These are phyloP conservation scores for Dendrocincla fuliginosa DNA, from an alignment of 2,797 vertebrate species.

Conservation along the genomic window DNA sequence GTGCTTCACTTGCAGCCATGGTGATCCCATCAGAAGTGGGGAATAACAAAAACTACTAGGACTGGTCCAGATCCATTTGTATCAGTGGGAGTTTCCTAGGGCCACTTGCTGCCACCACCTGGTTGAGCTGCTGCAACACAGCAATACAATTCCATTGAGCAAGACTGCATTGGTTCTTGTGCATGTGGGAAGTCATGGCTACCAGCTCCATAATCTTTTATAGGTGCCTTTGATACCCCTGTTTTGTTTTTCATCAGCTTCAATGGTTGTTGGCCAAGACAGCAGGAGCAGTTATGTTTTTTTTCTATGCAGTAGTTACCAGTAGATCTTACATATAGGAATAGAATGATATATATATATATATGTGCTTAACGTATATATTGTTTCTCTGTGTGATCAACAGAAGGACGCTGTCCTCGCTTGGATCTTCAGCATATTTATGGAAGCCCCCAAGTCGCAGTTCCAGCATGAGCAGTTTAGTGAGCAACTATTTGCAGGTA, in stretches of 20 bases:
- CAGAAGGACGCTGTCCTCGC: constrained; percentile 86
- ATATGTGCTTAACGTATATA: background rate
- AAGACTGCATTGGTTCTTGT: background rate
- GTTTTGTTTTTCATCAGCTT: background rate
- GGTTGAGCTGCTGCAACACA: background rate
- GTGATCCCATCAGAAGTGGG: fast-evolving
- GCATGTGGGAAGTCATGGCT: background rate
- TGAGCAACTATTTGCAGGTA: constrained; percentile 93
- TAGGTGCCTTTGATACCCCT: background rate
- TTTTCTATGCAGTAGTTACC: background rate
- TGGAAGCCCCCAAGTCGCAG: constrained; percentile 95
- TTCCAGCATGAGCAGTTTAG: constrained; percentile 94
- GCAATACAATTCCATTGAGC: background rate
- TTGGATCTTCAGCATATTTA: constrained; percentile 84
- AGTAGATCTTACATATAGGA: background rate
- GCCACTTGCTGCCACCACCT: background rate
- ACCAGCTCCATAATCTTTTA: background rate
- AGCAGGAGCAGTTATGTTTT: background rate
- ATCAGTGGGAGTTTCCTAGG: background rate
- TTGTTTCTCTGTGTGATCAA: background rate
- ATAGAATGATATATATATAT: background rate
- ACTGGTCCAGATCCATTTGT: background rate
- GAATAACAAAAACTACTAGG: background rate
- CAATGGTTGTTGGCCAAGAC: background rate
- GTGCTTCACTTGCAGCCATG: background rate